Evolutionary conservation across 1,140 invertebrate species (phyloP).

Genomic region (Sarcophaga peregrina): DNA sequence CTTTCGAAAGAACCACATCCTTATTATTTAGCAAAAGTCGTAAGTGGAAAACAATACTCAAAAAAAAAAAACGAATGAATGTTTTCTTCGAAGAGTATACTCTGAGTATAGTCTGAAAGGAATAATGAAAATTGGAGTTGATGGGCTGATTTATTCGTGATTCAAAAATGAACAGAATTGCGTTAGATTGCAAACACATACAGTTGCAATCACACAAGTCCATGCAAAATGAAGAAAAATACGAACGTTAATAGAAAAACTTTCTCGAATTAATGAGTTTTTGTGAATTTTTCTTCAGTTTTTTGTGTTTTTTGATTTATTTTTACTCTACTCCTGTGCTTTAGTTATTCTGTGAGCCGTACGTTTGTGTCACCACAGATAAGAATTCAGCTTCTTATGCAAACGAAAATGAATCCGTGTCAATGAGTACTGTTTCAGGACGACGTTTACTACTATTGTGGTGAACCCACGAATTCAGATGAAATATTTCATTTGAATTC

Average conservation of each 20-base stretch:
- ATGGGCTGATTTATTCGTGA: conserved; percentile 9
- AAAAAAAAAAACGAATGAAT: too few relatives aligned
- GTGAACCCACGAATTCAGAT: not conserved
- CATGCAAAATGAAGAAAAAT: not conserved
- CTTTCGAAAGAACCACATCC: too few relatives aligned
- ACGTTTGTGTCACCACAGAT: not conserved
- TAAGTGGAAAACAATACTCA: too few relatives aligned
- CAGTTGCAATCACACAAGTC: not conserved
- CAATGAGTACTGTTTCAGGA: not conserved
- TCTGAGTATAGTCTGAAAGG: not conserved
- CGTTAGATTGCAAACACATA: not conserved
- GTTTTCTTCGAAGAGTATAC: too few relatives aligned
- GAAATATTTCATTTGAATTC: conserved; percentile 7
- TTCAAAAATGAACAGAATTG: not conserved
- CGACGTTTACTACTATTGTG: not conserved
- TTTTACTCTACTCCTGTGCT: not conserved
- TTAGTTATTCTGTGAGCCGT: not conserved
- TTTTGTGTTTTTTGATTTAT: not conserved
- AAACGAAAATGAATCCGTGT: not conserved
- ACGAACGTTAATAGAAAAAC: not conserved
- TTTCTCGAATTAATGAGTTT: conserved; percentile 17
- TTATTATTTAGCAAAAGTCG: too few relatives aligned
- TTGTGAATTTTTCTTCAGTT: not conserved
- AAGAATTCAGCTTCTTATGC: not conserved
- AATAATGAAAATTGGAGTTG: not conserved